These are phyloP conservation scores for Zaprionus africanus DNA, from an alignment of 1,140 invertebrate genomes.

Conservation along the genomic window DNA sequence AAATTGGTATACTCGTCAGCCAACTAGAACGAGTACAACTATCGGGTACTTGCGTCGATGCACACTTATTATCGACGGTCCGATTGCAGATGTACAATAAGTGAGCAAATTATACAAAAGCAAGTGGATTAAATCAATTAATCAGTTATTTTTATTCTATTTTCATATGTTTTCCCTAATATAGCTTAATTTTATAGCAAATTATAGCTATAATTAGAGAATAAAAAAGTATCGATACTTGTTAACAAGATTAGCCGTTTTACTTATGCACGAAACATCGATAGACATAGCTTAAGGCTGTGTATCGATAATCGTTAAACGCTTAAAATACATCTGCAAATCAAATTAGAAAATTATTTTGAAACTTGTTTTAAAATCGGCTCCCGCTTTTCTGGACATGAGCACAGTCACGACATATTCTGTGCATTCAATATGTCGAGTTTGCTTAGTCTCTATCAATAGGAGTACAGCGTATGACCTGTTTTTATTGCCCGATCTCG, in stretches of 20 bases:
- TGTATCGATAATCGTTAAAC: constrained; percentile 23
- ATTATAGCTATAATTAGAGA: not conserved
- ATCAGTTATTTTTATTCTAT: not conserved
- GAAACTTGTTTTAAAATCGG: constrained; percentile 9
- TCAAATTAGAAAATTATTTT: constrained; percentile 34
- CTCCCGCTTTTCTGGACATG: constrained; percentile 26
- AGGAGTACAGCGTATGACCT: constrained; percentile 50
- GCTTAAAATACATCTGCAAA: constrained; percentile 35
- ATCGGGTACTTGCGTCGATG: constrained; percentile 45
- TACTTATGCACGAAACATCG: not conserved
- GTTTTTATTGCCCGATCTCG: constrained; percentile 64
- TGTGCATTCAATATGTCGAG: constrained; percentile 69
- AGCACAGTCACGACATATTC: constrained; percentile 27
- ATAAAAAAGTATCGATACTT: not conserved
- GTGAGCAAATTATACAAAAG: not conserved
- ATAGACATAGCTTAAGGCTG: not conserved
- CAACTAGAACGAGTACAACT: constrained; percentile 39
- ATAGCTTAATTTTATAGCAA: not conserved
- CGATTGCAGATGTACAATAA: constrained; percentile 11
- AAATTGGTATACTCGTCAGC: constrained; percentile 75
- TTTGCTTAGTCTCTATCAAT: constrained; percentile 63
- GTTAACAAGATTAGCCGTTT: not conserved
- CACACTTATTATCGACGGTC: constrained; percentile 12
- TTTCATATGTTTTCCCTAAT: not conserved
- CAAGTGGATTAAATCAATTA: not conserved